Evolutionary conservation across 2,888 invertebrate species (phyloP), one percentile per base, ranked within the genome.

Genomic region (Chesias legatella): DNA sequence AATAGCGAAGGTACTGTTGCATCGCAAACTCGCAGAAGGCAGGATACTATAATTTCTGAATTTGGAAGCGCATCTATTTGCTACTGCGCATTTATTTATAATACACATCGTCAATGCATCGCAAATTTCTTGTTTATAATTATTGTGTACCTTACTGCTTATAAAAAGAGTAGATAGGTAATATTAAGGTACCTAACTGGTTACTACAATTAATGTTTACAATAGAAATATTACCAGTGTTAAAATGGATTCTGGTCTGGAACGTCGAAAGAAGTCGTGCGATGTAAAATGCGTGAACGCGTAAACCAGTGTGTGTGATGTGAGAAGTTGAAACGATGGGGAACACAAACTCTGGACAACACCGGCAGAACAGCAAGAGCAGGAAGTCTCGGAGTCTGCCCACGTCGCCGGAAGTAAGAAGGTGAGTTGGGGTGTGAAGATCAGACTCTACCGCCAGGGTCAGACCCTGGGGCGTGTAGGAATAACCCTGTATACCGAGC

Each of bases 401-500:
- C 46, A 94, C 94, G 53, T 94, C 94, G 39, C 94, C 93, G 61
- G 93, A 93, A 89, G 91, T 92, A 48, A 86, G 92, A 79, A 92
- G 93, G 93, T 93, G 91, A 47, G 69, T 57, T 52, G 13, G 11
- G 7, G 7, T 13, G 27, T 42, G 10, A 29, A 13, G 29, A 30
- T 20, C n/a, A 30, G 29, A 36, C 17, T 24, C 7, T 17, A 29
- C 7, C 11, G 29, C 6, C 6, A 6, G 6, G 20, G n/a, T n/a
- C n/a, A n/a, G n/a, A n/a, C n/a, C n/a, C n/a, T n/a, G n/a, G n/a
- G n/a, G n/a, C n/a, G n/a, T n/a, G n/a, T n/a, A n/a, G n/a, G n/a
- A n/a, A n/a, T n/a, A n/a, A n/a, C n/a, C n/a, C n/a, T n/a, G n/a
- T n/a, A n/a, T n/a, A n/a, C n/a, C n/a, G n/a, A n/a, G n/a, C n/a